Percentiles rank a stretch among this genome's conserved stretches.
phyloP scores from a whole-genome alignment of 1,140 invertebrate genomes.

The Oreohelix idahoensis region DNA sequence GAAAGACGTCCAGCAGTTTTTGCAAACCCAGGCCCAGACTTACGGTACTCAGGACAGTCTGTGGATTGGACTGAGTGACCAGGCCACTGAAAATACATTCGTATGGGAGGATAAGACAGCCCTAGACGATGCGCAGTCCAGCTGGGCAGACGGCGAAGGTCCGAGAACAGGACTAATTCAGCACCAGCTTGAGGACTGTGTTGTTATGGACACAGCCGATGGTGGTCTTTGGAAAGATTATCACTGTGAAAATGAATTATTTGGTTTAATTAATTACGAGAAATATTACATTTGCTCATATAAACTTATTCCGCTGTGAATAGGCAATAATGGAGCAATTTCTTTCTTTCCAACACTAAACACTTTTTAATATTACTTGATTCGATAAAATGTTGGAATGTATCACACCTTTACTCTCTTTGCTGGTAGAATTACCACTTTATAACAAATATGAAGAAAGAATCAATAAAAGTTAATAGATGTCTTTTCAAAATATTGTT shows the following conservation, averaged over 20 bases:
- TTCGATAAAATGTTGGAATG: not conserved
- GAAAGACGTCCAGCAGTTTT: conserved; percentile 7
- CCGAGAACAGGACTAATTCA: not conserved
- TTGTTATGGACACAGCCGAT: not conserved
- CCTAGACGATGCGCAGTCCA: not conserved
- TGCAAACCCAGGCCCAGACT: not conserved
- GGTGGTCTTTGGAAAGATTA: conserved; percentile 9
- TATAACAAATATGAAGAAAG: no score
- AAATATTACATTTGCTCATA: conserved; percentile 24
- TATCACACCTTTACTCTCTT: no score
- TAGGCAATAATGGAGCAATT: not conserved
- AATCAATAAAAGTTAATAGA: no score
- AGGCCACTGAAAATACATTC: not conserved
- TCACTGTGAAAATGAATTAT: conserved; percentile 13
- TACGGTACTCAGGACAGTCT: not conserved
- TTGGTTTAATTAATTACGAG: conserved; percentile 1
- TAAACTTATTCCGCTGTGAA: not conserved
- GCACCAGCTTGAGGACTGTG: conserved; percentile 17
- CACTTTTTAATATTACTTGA: not conserved
- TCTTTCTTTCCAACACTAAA: not conserved
- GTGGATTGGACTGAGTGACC: conserved; percentile 27
- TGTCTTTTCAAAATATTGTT: no score
- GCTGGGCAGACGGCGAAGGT: conserved; percentile 12
- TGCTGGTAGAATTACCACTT: no score
- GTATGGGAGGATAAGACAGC: conserved; percentile 13